A percentile compares a stretch with the other conserved stretches of the same genome.
Conservation (phyloP, 1,140 invertebrate genomes). For the Aphidius gifuensis region DNA sequence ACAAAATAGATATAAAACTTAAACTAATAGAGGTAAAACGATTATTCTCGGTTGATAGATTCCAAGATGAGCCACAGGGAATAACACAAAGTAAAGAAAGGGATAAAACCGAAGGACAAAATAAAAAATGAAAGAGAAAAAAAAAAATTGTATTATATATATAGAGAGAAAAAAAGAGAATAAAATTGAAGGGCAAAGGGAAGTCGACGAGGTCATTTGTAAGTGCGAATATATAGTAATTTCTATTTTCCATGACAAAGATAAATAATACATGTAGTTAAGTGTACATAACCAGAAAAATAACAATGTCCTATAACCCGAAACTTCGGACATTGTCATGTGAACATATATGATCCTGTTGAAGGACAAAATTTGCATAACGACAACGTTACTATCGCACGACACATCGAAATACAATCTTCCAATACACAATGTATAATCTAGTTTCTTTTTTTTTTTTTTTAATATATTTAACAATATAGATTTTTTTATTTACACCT, state of each 20-base stretch:
- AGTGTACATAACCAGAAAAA: not conserved
- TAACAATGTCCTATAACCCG: conserved; percentile 18
- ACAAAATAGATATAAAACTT: too few relatives aligned
- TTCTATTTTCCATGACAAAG: conserved; percentile 18
- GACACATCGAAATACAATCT: conserved; percentile 9
- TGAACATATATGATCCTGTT: conserved; percentile 16
- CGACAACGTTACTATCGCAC: conserved; percentile 2
- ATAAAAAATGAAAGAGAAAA: not conserved
- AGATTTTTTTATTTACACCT: too few relatives aligned
- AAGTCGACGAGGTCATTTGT: conserved; percentile 13
- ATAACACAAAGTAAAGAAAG: not conserved
- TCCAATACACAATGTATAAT: too few relatives aligned
- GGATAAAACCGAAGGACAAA: not conserved
- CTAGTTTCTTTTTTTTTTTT: not conserved
- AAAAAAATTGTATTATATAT: not conserved
- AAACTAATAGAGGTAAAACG: conserved; percentile 18
- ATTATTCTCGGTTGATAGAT: conserved; percentile 18
- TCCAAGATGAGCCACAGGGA: conserved; percentile 2
- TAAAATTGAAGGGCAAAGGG: not conserved
- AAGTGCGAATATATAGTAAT: conserved; percentile 8
- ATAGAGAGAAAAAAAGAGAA: too few relatives aligned
- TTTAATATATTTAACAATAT: not conserved
- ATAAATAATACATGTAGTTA: not conserved
- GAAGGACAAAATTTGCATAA: conserved; percentile 28
- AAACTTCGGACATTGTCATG: conserved; percentile 12